Conservation (phyloP, 37 sponge, comb jelly and placozoan genomes). For the Haliclona indistincta region DNA sequence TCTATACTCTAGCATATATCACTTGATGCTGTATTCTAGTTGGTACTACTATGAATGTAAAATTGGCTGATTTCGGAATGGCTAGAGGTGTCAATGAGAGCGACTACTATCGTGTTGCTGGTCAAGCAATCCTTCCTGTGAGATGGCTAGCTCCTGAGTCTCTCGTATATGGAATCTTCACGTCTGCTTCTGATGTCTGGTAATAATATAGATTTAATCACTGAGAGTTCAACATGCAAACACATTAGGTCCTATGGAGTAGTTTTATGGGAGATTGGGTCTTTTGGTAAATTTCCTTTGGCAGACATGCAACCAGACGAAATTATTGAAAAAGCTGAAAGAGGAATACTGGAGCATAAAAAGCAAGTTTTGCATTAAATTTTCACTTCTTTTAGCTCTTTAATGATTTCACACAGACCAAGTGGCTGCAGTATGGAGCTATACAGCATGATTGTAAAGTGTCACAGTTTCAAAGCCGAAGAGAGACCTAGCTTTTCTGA, state of each 20-base stretch:
- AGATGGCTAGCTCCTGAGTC: constrained; percentile 68
- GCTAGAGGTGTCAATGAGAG: constrained; percentile 39
- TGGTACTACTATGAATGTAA: constrained; percentile 40
- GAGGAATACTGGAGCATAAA: neutral
- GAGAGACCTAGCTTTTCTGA: constrained; percentile 25
- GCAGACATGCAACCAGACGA: constrained; percentile 12
- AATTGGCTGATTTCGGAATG: constrained; percentile 71
- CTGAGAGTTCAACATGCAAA: too few relatives aligned
- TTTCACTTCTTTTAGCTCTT: too few relatives aligned
- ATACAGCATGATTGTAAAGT: constrained; percentile 21
- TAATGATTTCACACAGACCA: too few relatives aligned
- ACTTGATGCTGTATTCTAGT: too few relatives aligned
- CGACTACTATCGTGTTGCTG: constrained; percentile 38
- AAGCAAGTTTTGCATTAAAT: too few relatives aligned
- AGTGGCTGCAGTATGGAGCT: constrained; percentile 35
- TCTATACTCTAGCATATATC: too few relatives aligned
- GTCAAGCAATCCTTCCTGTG: constrained; percentile 44
- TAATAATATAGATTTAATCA: too few relatives aligned
- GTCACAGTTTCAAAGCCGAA: constrained; percentile 15
- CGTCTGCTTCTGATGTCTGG: constrained; percentile 68
- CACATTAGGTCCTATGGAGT: constrained; percentile 68
- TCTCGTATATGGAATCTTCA: constrained; percentile 39
- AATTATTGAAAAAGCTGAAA: constrained; percentile 43
- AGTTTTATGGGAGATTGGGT: constrained; percentile 68
- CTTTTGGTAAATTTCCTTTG: constrained; percentile 48